Evolutionary conservation across 1,140 invertebrate species (phyloP).

Genomic region (Oncopeltus fasciatus): DNA sequence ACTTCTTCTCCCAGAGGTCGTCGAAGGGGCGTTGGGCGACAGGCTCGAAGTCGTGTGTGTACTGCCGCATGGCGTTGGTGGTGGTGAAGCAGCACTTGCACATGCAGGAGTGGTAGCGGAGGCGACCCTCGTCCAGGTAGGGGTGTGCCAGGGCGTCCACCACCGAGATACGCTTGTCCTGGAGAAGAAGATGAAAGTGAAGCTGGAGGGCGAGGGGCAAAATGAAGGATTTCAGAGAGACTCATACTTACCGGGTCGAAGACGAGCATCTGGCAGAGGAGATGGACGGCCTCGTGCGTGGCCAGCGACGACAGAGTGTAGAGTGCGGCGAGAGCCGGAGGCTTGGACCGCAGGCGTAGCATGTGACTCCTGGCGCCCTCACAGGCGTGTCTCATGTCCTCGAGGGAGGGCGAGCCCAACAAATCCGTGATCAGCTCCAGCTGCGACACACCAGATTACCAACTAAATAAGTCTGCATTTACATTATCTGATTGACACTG

Average conservation of each 20-base stretch:
- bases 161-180: slow-evolving; percentile 88
- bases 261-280: slow-evolving; percentile 93
- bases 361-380: slow-evolving; percentile 90
- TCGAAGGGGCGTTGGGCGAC: slow-evolving; percentile 76
- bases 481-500: too few relatives aligned
- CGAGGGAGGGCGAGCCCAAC: slow-evolving; percentile 85
- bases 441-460: slow-evolving; percentile 37
- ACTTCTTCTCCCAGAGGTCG: slow-evolving; percentile 86
- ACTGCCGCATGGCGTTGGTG: slow-evolving; percentile 61
- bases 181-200: too few relatives aligned
- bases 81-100: slow-evolving; percentile 90
- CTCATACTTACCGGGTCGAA: slow-evolving; percentile 79
- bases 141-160: slow-evolving; percentile 88
- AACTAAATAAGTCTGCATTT: too few relatives aligned
- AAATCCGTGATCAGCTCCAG: slow-evolving; percentile 94
- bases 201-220: too few relatives aligned
- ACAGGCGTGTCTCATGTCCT: slow-evolving; percentile 92
- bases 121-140: slow-evolving; percentile 90
- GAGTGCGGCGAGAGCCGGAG: slow-evolving; percentile 72
- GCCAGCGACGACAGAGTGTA: slow-evolving; percentile 85
- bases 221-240: background rate
- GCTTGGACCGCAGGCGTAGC: slow-evolving; percentile 72
- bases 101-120: slow-evolving; percentile 99
- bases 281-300: slow-evolving; percentile 92
- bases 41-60: slow-evolving; percentile 86